Base-by-base conservation (phyloP, 2,797 vertebrate species). In the Pteropus rufus region DNA sequence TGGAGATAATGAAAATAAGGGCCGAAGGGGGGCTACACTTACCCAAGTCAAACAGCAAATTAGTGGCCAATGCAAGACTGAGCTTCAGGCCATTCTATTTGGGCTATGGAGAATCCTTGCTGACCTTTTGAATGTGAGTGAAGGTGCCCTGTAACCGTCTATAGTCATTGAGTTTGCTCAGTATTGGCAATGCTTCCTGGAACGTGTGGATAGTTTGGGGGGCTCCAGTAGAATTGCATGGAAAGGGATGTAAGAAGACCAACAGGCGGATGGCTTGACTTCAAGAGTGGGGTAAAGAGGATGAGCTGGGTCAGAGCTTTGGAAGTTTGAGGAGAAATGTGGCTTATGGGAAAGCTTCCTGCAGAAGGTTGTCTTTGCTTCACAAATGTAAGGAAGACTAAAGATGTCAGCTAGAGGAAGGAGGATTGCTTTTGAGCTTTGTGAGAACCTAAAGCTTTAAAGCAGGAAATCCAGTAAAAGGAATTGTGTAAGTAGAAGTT, bases 31-130 rank as follows among this genome's bases (percentile, higher is more conserved):
- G 44, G 34, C 52, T 88, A 29, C n/a, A 56, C 60, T 75, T 79
- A 93, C 31, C 39, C 18, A 87, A 95, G 56, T 83, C 23, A 80
- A 95, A 91, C 2, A 92, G 56, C 23, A 87, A 83, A 73, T 96
- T 69, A 56, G 36, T 83, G 49, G 23, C 24, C 90, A 36, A 90
- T 73, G 12, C 10, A 81, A 52, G 21, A 26, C 58, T 94, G n/a
- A 58, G 52, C 29, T 72, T 87, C 62, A 44, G 31, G 58, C 2
- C 36, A 80, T 9, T 23, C 1, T 64, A 62, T 73, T 96, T 92
- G 41, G 60, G 10, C 18, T 41, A 41, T 64, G 16, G 44, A 29
- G 56, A 77, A 26, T 80, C 31, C 31, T 92, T 62, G 52, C 23
- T 21, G 26, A 86, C 34, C 54, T 85, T 58, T 36, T 39, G 54